Conservation (phyloP, 2,113 vertebrate genomes). For the Pipra filicauda region DNA sequence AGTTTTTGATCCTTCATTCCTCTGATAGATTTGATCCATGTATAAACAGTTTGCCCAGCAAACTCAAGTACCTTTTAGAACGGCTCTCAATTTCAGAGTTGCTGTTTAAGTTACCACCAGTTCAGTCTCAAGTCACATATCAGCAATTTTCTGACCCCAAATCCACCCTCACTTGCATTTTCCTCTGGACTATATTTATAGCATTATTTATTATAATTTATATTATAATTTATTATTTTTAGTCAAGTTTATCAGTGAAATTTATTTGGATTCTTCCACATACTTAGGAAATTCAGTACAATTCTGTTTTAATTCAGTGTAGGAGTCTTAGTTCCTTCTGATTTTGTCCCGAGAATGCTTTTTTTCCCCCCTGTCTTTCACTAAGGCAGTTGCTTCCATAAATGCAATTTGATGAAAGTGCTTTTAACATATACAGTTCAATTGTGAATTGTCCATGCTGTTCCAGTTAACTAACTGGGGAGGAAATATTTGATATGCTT, state of each 20-base stretch:
- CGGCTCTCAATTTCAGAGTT: not conserved
- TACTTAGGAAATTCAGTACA: not conserved
- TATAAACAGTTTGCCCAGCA: not conserved
- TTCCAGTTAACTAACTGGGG: not conserved
- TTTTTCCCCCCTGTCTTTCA: not conserved
- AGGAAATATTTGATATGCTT: not conserved
- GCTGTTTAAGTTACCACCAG: not conserved
- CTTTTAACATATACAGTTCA: not conserved
- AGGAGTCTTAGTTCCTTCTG: not conserved
- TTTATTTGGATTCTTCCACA: not conserved
- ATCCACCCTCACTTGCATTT: not conserved
- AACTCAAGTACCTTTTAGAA: not conserved
- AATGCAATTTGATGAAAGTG: not conserved
- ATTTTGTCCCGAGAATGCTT: not conserved
- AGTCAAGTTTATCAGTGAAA: not conserved
- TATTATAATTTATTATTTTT: not conserved
- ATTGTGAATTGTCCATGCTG: not conserved
- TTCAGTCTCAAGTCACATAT: not conserved
- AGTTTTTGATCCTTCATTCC: not conserved
- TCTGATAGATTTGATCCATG: not conserved
- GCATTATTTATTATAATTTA: not conserved
- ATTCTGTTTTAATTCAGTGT: not conserved
- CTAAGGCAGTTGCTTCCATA: not conserved
- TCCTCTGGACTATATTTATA: not conserved
- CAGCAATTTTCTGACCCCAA: not conserved